Conservation (phyloP, 2,888 invertebrate genomes). For the Luperina testacea region DNA sequence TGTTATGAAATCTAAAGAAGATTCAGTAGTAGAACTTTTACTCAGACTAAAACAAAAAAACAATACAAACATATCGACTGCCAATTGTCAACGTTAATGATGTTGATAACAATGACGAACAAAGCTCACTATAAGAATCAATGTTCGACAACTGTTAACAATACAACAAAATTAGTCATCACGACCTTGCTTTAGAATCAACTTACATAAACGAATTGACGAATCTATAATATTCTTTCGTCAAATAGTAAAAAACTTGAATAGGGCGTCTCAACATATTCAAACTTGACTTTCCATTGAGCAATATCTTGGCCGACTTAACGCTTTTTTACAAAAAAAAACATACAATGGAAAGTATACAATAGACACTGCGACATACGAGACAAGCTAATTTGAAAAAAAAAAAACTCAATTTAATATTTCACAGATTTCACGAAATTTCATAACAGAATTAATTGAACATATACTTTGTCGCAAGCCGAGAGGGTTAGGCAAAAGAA, state of each 20-base stretch:
- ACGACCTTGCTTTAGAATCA: conserved; percentile 44
- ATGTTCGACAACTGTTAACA: conserved; percentile 37
- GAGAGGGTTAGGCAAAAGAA: conserved; percentile 81
- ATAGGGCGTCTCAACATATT: conserved; percentile 66
- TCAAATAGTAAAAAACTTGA: conserved; percentile 64
- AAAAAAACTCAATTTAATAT: conserved; percentile 83
- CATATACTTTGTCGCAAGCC: conserved; percentile 77
- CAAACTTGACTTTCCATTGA: conserved; percentile 81
- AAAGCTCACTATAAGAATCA: conserved; percentile 37
- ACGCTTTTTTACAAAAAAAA: conserved; percentile 79
- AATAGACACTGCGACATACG: conserved; percentile 79
- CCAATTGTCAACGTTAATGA: conserved; percentile 40
- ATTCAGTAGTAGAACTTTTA: conserved; percentile 18
- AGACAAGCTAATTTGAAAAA: conserved; percentile 68
- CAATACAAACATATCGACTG: conserved; percentile 22
- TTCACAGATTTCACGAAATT: conserved; percentile 86
- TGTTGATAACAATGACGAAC: conserved; percentile 47
- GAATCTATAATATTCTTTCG: conserved; percentile 73
- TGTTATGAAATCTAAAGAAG: not conserved
- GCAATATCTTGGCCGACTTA: conserved; percentile 80
- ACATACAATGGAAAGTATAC: conserved; percentile 78
- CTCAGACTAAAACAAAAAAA: conserved; percentile 13
- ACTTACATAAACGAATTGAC: conserved; percentile 46
- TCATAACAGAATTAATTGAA: conserved; percentile 86
- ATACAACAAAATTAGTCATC: conserved; percentile 44